phyloP scores from a whole-genome alignment of 2,113 vertebrate species.

The Kryptolebias marmoratus region DNA sequence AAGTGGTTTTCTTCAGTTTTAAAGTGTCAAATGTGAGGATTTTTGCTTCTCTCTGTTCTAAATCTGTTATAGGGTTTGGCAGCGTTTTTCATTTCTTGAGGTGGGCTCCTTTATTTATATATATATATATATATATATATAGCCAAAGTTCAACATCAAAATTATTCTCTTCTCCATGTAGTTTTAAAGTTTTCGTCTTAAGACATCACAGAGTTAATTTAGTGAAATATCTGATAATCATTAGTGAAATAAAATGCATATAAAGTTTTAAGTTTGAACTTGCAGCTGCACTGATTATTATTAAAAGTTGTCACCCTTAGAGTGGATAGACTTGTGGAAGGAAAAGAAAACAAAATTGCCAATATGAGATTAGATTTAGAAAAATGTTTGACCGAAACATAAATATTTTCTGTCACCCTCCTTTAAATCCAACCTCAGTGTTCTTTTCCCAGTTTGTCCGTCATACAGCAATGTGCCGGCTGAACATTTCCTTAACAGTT shows the following conservation, averaged over 20 bases:
- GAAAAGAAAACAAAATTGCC: neutral
- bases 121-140: too few species aligned
- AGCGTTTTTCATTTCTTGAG: neutral
- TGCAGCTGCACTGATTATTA: neutral
- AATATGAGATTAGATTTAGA: neutral
- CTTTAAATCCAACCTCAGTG: slow-evolving; percentile 14
- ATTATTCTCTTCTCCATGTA: too few species aligned
- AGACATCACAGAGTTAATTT: neutral
- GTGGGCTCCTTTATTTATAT: too few species aligned
- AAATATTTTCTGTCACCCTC: slow-evolving; percentile 26
- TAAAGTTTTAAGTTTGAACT: too few species aligned
- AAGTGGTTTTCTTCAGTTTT: neutral
- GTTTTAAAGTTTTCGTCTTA: too few species aligned
- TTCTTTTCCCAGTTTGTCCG: slow-evolving; percentile 52
- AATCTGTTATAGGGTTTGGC: neutral
- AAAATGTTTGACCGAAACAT: neutral
- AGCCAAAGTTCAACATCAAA: too few species aligned
- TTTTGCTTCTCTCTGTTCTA: neutral
- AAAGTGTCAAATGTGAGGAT: neutral
- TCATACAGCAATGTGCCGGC: slow-evolving; percentile 51
- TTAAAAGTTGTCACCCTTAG: neutral
- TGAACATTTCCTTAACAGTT: slow-evolving; percentile 72
- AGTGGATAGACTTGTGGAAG: neutral
- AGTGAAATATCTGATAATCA: neutral
- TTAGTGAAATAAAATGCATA: neutral